Conservation (phyloP, 2,113 vertebrate genomes). For the Microcebus lehilahytsara region DNA sequence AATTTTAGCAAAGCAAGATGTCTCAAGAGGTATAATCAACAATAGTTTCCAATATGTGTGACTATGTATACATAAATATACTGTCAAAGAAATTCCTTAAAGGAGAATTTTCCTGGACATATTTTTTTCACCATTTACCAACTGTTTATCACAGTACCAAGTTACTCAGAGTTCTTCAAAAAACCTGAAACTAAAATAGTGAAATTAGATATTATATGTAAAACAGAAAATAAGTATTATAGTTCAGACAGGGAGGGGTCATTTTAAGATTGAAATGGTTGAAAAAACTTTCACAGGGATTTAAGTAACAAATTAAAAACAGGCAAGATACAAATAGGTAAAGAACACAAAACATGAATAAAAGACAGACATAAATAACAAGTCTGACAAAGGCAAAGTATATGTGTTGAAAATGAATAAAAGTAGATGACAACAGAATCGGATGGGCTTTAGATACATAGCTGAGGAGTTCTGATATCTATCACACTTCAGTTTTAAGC, state of each 20-base stretch:
- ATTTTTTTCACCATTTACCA: not conserved
- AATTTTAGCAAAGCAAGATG: constrained; percentile 32
- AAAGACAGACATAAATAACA: not conserved
- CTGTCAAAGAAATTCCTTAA: constrained; percentile 9
- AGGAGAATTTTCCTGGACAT: not conserved
- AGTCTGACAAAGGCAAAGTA: not conserved
- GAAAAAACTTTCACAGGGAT: not conserved
- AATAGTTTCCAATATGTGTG: not conserved
- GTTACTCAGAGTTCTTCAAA: not conserved
- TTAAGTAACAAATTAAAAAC: constrained; percentile 28
- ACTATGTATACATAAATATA: not conserved
- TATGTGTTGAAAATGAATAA: not conserved
- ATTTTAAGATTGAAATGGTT: constrained; percentile 9
- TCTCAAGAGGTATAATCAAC: not conserved
- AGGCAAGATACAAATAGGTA: not conserved
- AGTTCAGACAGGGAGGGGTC: not conserved
- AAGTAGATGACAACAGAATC: not conserved
- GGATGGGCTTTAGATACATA: not conserved
- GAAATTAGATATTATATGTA: not conserved
- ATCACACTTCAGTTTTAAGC: not conserved
- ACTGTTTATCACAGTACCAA: not conserved
- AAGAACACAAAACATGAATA: not conserved
- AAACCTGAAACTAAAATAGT: not conserved
- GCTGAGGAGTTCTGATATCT: not conserved
- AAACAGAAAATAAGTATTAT: not conserved